These are phyloP conservation scores for Corythoichthys intestinalis DNA, from an alignment of 2,113 vertebrate species.

Conservation along the genomic window DNA sequence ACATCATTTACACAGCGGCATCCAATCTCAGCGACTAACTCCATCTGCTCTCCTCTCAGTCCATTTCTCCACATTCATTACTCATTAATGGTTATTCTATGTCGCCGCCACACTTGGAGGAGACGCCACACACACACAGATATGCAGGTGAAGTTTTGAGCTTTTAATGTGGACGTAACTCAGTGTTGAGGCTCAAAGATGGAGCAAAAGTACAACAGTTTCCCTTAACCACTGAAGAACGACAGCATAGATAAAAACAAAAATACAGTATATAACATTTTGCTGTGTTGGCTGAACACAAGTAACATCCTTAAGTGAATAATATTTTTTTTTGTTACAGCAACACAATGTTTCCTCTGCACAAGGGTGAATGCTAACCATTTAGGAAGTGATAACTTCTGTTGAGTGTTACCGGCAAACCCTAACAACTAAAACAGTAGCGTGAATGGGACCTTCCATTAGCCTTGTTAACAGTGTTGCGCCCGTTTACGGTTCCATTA, in stretches of 20 bases:
- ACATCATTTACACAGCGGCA: slow-evolving; percentile 57
- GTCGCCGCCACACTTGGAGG: slow-evolving; percentile 23
- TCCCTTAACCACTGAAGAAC: not conserved
- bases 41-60: slow-evolving; percentile 30
- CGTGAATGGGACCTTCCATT: not conserved
- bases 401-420: not conserved
- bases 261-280: not conserved
- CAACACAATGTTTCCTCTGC: not conserved
- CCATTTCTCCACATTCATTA: slow-evolving; percentile 74
- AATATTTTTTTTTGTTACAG: not conserved
- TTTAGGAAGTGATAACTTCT: not conserved
- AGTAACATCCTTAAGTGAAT: not conserved
- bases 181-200: slow-evolving; percentile 51
- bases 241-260: not conserved
- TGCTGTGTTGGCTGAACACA: not conserved
- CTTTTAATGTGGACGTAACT: slow-evolving; percentile 51
- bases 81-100: slow-evolving; percentile 71
- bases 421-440: not conserved
- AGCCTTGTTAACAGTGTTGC: not conserved
- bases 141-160: slow-evolving; percentile 34
- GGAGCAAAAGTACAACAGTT: not conserved
- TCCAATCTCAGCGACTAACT: slow-evolving; percentile 51
- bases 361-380: not conserved
- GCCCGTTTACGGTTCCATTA: not conserved
- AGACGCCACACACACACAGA: slow-evolving; percentile 15